Percentiles rank a stretch among this genome's conserved stretches.
These are phyloP conservation scores for Lateolabrax maculatus DNA, from an alignment of 2,797 vertebrate genomes.

Conservation along the genomic window DNA sequence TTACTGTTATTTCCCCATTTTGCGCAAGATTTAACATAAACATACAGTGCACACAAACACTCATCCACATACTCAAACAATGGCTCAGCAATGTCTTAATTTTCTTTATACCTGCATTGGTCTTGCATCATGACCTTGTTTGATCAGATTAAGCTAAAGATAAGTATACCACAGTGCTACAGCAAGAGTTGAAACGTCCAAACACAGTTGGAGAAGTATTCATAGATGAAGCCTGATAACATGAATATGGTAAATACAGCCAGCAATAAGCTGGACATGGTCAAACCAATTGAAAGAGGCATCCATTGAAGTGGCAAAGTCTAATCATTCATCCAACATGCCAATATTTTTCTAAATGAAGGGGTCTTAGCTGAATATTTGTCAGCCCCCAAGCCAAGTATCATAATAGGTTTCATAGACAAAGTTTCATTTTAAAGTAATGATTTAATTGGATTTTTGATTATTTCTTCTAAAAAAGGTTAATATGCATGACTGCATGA, in stretches of 20 bases:
- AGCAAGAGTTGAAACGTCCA: not conserved
- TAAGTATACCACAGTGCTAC: constrained; percentile 5
- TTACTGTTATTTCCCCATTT: not conserved
- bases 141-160: constrained; percentile 42
- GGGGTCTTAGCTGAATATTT: not conserved
- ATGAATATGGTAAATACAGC: not conserved
- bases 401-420: not conserved
- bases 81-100: constrained; percentile 16
- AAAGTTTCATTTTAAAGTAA: not conserved
- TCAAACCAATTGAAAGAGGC: not conserved
- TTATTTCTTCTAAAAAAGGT: not conserved
- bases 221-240: not conserved
- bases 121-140: constrained; percentile 24
- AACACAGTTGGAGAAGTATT: constrained; percentile 2
- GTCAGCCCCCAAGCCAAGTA: not conserved
- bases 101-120: not conserved
- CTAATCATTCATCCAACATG: not conserved
- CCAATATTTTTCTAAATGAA: not conserved
- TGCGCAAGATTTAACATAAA: not conserved
- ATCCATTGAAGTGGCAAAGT: not conserved
- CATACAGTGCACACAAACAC: not conserved
- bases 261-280: not conserved
- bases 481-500: not conserved
- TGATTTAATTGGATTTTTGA: not conserved
- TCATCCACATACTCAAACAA: not conserved